Base-by-base conservation (phyloP, 1,140 invertebrate species). In the Drosophila jambulina region DNA sequence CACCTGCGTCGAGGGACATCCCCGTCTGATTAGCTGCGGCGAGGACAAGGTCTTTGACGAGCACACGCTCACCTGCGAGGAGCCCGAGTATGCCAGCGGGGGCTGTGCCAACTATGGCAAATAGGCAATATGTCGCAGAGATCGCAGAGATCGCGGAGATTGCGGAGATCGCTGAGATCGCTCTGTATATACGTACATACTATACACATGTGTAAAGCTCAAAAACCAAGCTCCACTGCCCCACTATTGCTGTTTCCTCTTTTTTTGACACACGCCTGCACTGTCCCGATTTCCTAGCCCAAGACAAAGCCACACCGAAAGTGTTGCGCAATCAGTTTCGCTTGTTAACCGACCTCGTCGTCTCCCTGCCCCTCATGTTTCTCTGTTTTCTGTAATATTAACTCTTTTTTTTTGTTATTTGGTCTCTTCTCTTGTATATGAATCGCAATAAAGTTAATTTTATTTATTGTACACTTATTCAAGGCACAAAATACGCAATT, bases 31-130 rank as follows among this genome's bases (percentile, higher is more conserved):
- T 75, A 95, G 96, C 40, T 98, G 98, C 85, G 97, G 96, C 25
- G 96, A 98, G 67, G 96, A 95, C 78, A 96, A 97, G 93, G 95
- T 97, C 19, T 97, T 98, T 81, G 97, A 98, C 80, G 96, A 97
- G 70, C 94, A 95, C 45, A 95, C 95, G 75, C 93, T 98, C 4
- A 96, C 96, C 53, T 98, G 97, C 82, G 95, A 97, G 91, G 96
- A 97, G 12, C 84, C 92, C n/a, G 91, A 93, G 48, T 90, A 92
- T 36, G 91, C 88, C 48, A 78, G 87, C 70, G 91, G 91, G 25
- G 46, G 78, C 40, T 90, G 85, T 49, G 87, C 91, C 69, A 92
- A 90, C 75, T 92, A 92, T 53, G 85, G 84, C 72, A 87, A 87
- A 77, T 87, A 88, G 67, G 40, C 19, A 9, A 23, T 46, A 12